phyloP scores from a whole-genome alignment of 2,797 vertebrate species.

The Hapalemur alaotrensis region DNA sequence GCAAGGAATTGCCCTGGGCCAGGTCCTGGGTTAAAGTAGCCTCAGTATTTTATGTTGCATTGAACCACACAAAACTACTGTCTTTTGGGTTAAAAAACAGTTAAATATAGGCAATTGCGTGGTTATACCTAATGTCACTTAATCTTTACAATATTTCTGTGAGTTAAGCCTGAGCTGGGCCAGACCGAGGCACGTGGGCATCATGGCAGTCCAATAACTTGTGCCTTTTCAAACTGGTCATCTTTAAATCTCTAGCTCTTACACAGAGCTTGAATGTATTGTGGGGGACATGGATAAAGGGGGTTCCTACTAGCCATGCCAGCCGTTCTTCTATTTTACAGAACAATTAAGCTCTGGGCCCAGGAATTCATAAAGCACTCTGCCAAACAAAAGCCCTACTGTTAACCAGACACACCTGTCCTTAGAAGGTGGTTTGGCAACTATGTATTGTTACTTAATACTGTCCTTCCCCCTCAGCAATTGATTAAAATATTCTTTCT shows the following conservation, averaged over 20 bases:
- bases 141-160: not conserved
- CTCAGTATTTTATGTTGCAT: not conserved
- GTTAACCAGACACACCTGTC: constrained; percentile 43
- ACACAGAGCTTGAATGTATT: not conserved
- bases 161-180: not conserved
- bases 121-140: not conserved
- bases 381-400: constrained; percentile 34
- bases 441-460: constrained; percentile 40
- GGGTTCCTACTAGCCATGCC: not conserved
- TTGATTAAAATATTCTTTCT: constrained; percentile 25
- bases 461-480: not conserved
- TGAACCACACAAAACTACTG: not conserved
- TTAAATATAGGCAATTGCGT: not conserved
- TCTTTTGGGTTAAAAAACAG: constrained; percentile 1
- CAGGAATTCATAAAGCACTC: constrained; percentile 41
- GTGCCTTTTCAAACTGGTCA: not conserved
- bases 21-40: not conserved
- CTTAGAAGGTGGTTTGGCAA: not conserved
- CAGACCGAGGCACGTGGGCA: not conserved
- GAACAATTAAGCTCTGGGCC: not conserved
- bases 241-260: not conserved
- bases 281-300: not conserved
- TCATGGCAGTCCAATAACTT: not conserved
- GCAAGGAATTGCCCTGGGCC: not conserved
- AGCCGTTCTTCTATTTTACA: not conserved